A percentile compares a stretch with the other conserved stretches of the same genome.
phyloP scores from a whole-genome alignment of 2,113 vertebrate species.

The Ophthalmolycus amberensis region DNA sequence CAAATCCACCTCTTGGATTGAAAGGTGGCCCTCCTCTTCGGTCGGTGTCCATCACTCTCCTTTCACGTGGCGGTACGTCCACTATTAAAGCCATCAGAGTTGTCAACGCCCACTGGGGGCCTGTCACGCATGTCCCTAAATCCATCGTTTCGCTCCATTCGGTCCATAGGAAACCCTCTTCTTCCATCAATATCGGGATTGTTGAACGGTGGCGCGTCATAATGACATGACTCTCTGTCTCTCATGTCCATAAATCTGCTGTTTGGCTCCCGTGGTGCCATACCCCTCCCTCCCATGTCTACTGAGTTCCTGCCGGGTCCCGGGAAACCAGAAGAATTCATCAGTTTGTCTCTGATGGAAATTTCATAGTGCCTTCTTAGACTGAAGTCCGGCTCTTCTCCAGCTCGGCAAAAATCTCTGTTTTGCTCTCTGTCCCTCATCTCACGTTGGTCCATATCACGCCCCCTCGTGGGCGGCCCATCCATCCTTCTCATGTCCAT shows the following conservation, averaged over 20 bases:
- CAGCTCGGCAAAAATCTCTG: slow-evolving; percentile 85
- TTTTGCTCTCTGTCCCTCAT: slow-evolving; percentile 89
- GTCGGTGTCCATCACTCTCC: slow-evolving; percentile 89
- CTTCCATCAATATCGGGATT: slow-evolving; percentile 77
- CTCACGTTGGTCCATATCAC: slow-evolving; percentile 87
- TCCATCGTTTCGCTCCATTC: slow-evolving; percentile 77
- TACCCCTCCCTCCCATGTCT: slow-evolving; percentile 79
- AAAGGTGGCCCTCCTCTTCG: slow-evolving; percentile 85
- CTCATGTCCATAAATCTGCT: slow-evolving; percentile 87
- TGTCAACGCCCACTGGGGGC: slow-evolving; percentile 66
- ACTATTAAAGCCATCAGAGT: slow-evolving; percentile 72
- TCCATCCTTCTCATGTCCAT: slow-evolving; percentile 91
- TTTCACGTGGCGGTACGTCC: slow-evolving; percentile 81
- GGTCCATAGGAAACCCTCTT: slow-evolving; percentile 77
- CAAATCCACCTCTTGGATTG: slow-evolving; percentile 81
- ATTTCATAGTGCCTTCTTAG: slow-evolving; percentile 87
- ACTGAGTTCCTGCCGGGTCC: slow-evolving; percentile 79
- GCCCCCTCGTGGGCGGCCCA: slow-evolving; percentile 86
- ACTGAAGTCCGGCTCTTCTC: slow-evolving; percentile 86
- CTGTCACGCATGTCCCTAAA: slow-evolving; percentile 77
- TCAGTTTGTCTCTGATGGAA: slow-evolving; percentile 87
- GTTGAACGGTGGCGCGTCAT: slow-evolving; percentile 87
- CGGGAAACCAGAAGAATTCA: slow-evolving; percentile 86
- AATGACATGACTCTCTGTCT: slow-evolving; percentile 86
- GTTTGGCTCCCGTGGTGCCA: slow-evolving; percentile 72